Base-by-base conservation (phyloP, 2,113 vertebrate species). In the Boleophthalmus pectinirostris region DNA sequence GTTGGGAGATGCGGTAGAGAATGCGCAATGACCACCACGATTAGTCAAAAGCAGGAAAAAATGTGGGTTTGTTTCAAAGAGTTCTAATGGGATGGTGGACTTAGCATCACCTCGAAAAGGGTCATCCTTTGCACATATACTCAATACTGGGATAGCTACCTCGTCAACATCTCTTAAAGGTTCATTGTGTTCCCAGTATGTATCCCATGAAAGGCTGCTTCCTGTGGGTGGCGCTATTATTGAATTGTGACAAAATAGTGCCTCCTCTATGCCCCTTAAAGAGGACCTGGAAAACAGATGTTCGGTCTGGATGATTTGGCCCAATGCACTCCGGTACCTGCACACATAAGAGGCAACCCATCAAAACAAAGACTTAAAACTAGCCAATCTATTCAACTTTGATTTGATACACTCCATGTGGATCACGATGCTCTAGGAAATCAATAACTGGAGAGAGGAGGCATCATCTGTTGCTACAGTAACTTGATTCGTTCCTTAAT, bases 21-120 rank as follows among this genome's bases (percentile, higher is more conserved):
- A 95, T 53, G 94, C 90, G 3, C 94, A 95, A 81, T 94, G 94
- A 54, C 94, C 94, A 20, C 94, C 94, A 2, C 46, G 79, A 21
- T 77, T 83, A 10, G 93, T 94, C 10, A 95, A 87, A 18, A 94
- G 89, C 64, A 95, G 92, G 54, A 95, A 95, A 85, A 95, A 94
- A 82, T 95, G 94, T 16, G 95, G 95, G 85, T 95, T 95, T 73
- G 87, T 93, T 80, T 94, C 93, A 68, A 95, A 95, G 56, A 95
- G 93, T 79, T 95, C 95, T 47, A 94, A 58, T 7, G 95, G 94
- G 0, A 94, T 20, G 0, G 93, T 92, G 64, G 84, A 78, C 3
- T 81, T 79, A 24, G 91, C 69, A 4, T 91, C 90, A 5, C 95
- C 94, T 0, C 94, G 91, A 45, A 94, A 69, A 0, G 93, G 94